Conservation (phyloP, 2,888 invertebrate species). For the Stramonita haemastoma region DNA sequence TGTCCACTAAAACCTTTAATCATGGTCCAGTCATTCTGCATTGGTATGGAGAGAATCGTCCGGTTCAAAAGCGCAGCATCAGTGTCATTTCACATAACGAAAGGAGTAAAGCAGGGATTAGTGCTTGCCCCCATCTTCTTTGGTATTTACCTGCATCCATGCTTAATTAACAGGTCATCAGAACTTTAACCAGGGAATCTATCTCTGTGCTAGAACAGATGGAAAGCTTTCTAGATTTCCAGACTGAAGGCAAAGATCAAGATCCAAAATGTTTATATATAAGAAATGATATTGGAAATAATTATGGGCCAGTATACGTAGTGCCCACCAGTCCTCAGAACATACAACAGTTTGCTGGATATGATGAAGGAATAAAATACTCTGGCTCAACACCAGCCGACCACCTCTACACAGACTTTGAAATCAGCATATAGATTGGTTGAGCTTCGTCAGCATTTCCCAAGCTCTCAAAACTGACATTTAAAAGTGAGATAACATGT, state of each 20-base stretch:
- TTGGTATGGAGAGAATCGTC: conserved; percentile 43
- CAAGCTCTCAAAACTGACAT: background rate
- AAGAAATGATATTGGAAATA: background rate
- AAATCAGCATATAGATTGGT: conserved; percentile 6
- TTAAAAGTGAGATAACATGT: background rate
- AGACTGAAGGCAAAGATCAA: background rate
- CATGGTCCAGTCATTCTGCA: conserved; percentile 47
- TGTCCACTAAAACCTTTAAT: conserved; percentile 41
- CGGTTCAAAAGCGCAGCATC: conserved; percentile 15
- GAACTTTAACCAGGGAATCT: background rate
- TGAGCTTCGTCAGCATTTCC: background rate
- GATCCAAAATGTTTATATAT: background rate
- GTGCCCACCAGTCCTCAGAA: background rate
- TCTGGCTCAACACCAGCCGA: background rate
- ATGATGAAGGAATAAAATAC: background rate
- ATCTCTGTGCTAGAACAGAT: background rate
- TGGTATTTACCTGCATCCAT: background rate
- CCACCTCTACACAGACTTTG: background rate
- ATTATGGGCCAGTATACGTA: background rate
- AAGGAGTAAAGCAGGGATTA: conserved; percentile 24
- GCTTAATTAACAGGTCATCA: background rate
- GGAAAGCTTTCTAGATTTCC: background rate
- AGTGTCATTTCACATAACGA: background rate
- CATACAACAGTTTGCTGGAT: background rate
- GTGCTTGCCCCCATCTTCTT: conserved; percentile 22